Percentiles rank a stretch among this genome's conserved stretches.
Evolutionary conservation across 2,797 vertebrate genomes (phyloP).

Genomic region (Trachops cirrhosus): DNA sequence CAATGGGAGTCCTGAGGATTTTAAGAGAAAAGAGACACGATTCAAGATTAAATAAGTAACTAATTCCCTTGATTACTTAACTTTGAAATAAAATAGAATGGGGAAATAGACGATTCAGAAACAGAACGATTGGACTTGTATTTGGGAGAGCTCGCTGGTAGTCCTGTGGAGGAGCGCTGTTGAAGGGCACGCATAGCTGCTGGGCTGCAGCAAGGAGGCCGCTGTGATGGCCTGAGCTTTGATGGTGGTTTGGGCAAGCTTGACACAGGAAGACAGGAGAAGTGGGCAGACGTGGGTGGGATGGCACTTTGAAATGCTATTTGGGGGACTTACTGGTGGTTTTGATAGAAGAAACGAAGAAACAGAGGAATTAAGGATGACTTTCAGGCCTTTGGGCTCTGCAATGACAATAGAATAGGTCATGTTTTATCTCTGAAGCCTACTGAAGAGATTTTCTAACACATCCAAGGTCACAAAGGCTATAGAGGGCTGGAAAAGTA

Average conservation of each 20-base stretch:
- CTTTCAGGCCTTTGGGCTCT: neutral
- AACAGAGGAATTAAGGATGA: neutral
- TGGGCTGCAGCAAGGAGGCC: neutral
- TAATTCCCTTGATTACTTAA: neutral
- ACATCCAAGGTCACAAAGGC: neutral
- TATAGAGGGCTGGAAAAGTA: neutral
- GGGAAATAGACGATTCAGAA: neutral
- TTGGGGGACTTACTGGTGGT: neutral
- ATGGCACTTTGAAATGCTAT: neutral
- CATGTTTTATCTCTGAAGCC: neutral
- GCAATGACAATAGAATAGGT: neutral
- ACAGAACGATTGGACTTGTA: neutral
- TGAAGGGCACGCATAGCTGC: too few relatives aligned
- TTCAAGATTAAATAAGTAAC: neutral
- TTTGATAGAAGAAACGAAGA: neutral
- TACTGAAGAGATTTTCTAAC: neutral
- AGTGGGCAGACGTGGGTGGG: neutral
- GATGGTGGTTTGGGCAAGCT: neutral
- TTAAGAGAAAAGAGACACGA: neutral
- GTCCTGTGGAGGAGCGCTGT: too few relatives aligned
- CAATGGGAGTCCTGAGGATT: neutral
- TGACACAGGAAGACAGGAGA: neutral
- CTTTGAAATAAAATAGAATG: neutral
- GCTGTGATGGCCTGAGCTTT: neutral
- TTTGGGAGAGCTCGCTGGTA: neutral